Percentiles rank a stretch among this genome's conserved stretches.
These are phyloP conservation scores for Serripes groenlandicus DNA, from an alignment of 2,888 invertebrate genomes.

Conservation along the genomic window DNA sequence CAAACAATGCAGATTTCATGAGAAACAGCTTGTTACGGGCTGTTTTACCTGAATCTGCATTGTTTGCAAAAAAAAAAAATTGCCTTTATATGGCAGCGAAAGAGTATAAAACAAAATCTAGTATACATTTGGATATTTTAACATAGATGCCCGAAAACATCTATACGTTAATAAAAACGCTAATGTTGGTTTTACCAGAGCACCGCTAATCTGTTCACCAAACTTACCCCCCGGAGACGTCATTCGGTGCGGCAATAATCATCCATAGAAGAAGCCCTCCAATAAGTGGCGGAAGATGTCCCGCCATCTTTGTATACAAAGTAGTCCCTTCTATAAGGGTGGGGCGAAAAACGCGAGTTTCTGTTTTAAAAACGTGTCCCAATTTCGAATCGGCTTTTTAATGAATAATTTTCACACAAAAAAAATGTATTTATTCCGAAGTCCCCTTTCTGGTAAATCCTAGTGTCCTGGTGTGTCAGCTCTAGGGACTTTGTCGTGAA, in stretches of 20 bases:
- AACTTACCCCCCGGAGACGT: slow-evolving; percentile 38
- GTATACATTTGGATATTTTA: too few relatives aligned
- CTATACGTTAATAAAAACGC: too few relatives aligned
- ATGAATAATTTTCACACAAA: not conserved
- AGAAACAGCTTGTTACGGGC: slow-evolving; percentile 1
- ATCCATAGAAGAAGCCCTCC: slow-evolving; percentile 39
- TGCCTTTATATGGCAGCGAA: too few relatives aligned
- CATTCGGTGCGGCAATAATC: slow-evolving; percentile 15
- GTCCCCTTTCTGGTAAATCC: not conserved
- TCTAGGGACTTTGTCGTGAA: slow-evolving; percentile 18
- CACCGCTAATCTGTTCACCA: too few relatives aligned
- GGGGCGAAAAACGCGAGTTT: not conserved
- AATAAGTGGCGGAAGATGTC: slow-evolving; percentile 31
- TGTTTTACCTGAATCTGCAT: not conserved
- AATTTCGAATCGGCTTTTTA: not conserved
- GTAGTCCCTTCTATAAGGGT: slow-evolving; percentile 14
- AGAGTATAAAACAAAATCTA: too few relatives aligned
- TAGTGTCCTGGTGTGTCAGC: not conserved
- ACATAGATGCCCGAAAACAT: too few relatives aligned
- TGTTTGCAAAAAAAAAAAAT: not conserved
- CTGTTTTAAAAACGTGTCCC: slow-evolving; percentile 17
- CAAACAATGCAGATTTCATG: too few relatives aligned
- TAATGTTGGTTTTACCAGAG: too few relatives aligned
- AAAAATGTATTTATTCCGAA: not conserved
- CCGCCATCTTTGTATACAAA: slow-evolving; percentile 30